Evolutionary conservation across 2,797 vertebrate genomes (phyloP).

Genomic region (Atherinosoma microstoma): DNA sequence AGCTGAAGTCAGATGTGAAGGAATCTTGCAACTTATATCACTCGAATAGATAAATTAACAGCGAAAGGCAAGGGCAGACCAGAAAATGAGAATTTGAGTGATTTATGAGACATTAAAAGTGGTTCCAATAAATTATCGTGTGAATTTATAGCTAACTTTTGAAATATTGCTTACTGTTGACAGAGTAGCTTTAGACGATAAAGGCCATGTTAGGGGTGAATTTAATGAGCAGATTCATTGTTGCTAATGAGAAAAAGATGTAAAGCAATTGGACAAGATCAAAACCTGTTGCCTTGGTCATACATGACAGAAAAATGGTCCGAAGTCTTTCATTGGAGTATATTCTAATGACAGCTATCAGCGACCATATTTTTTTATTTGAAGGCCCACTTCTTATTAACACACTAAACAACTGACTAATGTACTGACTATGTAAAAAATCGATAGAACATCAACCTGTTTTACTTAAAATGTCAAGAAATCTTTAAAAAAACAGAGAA

Average conservation of each 20-base stretch:
- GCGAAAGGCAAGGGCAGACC: background rate
- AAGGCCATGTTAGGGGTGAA: too few relatives aligned
- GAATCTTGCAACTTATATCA: too few relatives aligned
- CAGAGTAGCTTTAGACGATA: background rate
- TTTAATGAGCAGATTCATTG: background rate
- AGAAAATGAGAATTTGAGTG: background rate
- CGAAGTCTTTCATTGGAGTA: too few relatives aligned
- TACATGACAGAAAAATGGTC: too few relatives aligned
- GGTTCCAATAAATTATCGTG: too few relatives aligned
- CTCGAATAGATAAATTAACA: background rate
- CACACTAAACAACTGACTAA: constrained; percentile 29
- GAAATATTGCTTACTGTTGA: background rate
- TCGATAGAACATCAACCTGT: constrained; percentile 9
- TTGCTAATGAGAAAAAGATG: background rate
- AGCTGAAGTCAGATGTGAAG: too few relatives aligned
- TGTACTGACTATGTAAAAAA: constrained; percentile 15
- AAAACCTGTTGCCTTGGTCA: background rate
- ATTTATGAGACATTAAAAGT: background rate
- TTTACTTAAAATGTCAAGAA: constrained; percentile 15
- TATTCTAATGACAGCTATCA: too few relatives aligned
- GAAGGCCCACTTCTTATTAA: constrained; percentile 43
- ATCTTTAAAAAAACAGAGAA: constrained; percentile 8
- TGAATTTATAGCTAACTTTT: background rate
- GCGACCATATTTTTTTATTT: background rate
- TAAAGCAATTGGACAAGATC: background rate